phyloP scores from a whole-genome alignment of 2,888 invertebrate genomes.

The Syritta pipiens region DNA sequence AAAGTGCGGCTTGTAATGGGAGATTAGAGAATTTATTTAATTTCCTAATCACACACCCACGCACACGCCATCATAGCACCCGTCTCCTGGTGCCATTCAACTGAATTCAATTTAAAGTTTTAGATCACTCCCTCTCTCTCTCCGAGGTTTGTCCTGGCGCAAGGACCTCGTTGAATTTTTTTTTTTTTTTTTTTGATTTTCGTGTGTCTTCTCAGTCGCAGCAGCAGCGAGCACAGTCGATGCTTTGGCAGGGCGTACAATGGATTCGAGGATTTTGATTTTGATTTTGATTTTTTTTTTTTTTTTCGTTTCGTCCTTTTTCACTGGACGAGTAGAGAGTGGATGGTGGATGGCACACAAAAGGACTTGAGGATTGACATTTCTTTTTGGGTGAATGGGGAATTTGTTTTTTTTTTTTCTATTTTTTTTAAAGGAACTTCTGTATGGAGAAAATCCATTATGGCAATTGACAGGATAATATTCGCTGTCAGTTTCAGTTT shows the following conservation, averaged over 20 bases:
- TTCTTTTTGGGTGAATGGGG: constrained; percentile 53
- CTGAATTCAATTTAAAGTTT: constrained; percentile 69
- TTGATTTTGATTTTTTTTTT: constrained; percentile 15
- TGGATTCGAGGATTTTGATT: constrained; percentile 39
- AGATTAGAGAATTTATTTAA: constrained; percentile 68
- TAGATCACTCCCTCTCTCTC: too few relatives aligned
- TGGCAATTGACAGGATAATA: constrained; percentile 79
- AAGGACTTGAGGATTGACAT: constrained; percentile 64
- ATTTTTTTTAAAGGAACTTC: constrained; percentile 5
- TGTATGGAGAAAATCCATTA: constrained; percentile 75
- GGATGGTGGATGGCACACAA: too few relatives aligned
- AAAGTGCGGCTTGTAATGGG: constrained; percentile 60
- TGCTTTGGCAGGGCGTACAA: constrained; percentile 28
- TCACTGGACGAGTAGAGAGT: constrained; percentile 52
- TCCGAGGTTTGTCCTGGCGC: too few relatives aligned
- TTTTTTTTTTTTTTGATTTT: constrained; percentile 2
- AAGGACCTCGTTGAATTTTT: constrained; percentile 38
- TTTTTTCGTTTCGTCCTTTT: constrained; percentile 25
- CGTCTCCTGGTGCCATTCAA: constrained; percentile 12
- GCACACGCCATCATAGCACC: constrained; percentile 3
- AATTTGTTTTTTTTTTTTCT: constrained; percentile 5
- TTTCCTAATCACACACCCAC: constrained; percentile 62
- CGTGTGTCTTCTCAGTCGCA: constrained; percentile 49
- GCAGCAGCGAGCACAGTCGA: too few relatives aligned
- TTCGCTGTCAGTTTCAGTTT: constrained; percentile 79